These are phyloP conservation scores for Carpatolechia fugitivella DNA, from an alignment of 2,888 invertebrate species.

Conservation along the genomic window DNA sequence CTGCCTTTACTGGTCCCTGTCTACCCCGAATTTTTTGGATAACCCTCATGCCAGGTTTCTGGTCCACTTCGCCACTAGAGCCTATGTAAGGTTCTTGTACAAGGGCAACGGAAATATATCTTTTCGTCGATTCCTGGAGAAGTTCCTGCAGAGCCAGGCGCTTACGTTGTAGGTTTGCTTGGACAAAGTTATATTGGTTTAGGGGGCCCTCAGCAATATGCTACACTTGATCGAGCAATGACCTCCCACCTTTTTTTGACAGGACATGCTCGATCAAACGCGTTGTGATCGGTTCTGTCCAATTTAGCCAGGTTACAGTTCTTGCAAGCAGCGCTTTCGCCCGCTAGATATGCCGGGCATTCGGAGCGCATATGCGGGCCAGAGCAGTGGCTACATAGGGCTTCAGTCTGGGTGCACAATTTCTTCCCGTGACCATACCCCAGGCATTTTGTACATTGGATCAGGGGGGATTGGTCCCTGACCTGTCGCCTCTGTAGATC, in stretches of 20 bases:
- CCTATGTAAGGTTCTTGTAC: slow-evolving; percentile 23
- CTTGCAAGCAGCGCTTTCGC: neutral
- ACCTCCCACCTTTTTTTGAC: neutral
- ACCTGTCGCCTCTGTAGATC: slow-evolving; percentile 10
- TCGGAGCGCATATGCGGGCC: too few relatives aligned
- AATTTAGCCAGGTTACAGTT: slow-evolving; percentile 8
- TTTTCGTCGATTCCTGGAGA: neutral
- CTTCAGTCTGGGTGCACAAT: neutral
- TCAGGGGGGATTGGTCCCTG: slow-evolving; percentile 9
- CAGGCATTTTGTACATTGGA: slow-evolving; percentile 14
- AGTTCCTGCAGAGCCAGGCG: slow-evolving; percentile 13
- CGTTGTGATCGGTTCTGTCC: neutral
- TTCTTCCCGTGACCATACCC: slow-evolving; percentile 8
- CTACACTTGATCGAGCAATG: neutral
- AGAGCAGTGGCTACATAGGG: slow-evolving; percentile 14
- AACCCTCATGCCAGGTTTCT: neutral
- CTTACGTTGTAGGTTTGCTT: slow-evolving; percentile 17
- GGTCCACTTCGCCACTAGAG: neutral
- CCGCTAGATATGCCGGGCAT: too few relatives aligned
- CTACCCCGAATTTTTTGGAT: neutral
- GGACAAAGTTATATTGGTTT: neutral
- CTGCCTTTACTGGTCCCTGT: slow-evolving; percentile 8
- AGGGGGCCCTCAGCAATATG: slow-evolving; percentile 14
- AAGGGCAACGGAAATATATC: neutral
- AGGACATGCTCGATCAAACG: slow-evolving; percentile 14